Evolutionary conservation across 2,113 vertebrate species (phyloP).

Genomic region (Clarias magur): DNA sequence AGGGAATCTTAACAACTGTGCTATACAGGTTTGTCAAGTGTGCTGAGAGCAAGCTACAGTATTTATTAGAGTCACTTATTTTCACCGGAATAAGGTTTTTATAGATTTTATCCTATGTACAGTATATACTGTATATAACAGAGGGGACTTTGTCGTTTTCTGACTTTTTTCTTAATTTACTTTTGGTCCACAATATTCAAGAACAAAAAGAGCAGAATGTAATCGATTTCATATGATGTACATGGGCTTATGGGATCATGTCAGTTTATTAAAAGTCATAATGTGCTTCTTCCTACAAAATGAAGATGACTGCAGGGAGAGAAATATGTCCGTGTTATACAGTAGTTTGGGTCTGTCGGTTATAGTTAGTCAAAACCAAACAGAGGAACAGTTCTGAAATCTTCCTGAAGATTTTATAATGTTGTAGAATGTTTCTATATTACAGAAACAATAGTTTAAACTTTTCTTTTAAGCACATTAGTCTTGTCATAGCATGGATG

Average conservation of each 20-base stretch:
- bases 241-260: neutral
- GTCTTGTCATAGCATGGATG: neutral
- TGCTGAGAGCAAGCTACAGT: neutral
- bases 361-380: neutral
- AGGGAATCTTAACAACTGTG: neutral
- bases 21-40: neutral
- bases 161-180: neutral
- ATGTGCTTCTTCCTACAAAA: neutral
- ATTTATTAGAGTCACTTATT: neutral
- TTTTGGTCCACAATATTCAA: neutral
- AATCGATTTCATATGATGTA: neutral
- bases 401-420: neutral
- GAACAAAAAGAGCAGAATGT: neutral
- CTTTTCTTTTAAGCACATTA: neutral
- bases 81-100: neutral
- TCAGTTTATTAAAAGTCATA: neutral
- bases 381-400: neutral
- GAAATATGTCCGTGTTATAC: neutral
- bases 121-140: neutral
- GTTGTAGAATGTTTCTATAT: neutral
- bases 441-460: neutral
- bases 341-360: neutral
- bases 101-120: neutral
- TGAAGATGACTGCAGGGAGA: neutral
- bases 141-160: neutral